Evolutionary conservation across 1,140 invertebrate genomes (phyloP).

Genomic region (Drosophila lacteicornis): DNA sequence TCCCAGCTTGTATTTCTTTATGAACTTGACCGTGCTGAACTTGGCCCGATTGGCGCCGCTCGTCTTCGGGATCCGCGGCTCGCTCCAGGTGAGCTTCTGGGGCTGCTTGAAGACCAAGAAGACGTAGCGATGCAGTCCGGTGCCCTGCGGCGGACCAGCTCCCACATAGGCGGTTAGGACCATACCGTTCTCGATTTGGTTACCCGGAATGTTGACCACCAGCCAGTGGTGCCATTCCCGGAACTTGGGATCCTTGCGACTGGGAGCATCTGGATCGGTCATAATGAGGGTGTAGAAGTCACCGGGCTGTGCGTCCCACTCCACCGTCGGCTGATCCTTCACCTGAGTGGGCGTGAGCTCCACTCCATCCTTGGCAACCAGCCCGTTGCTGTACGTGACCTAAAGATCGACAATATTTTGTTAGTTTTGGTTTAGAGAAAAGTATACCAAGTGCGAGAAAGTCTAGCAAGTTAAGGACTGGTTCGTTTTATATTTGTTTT

Average conservation of each 20-base stretch:
- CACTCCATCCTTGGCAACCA: constrained; percentile 88
- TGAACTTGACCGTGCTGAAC: constrained; percentile 93
- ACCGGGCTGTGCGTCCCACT: constrained; percentile 87
- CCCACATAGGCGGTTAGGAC: constrained; percentile 92
- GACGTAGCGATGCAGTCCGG: constrained; percentile 95
- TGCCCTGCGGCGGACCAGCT: constrained; percentile 92
- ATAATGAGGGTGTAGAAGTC: constrained; percentile 91
- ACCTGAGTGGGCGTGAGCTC: constrained; percentile 89
- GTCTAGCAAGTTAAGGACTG: not conserved
- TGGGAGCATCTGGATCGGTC: constrained; percentile 93
- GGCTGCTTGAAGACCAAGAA: constrained; percentile 94
- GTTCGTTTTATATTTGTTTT: too few relatives aligned
- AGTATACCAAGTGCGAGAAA: not conserved
- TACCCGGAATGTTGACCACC: constrained; percentile 95
- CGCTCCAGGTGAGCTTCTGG: constrained; percentile 53
- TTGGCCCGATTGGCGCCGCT: constrained; percentile 86
- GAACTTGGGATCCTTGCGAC: constrained; percentile 90
- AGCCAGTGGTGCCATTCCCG: constrained; percentile 97
- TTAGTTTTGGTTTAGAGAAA: too few relatives aligned
- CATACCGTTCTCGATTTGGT: constrained; percentile 89
- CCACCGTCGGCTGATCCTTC: constrained; percentile 88
- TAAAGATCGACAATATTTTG: constrained; percentile 26
- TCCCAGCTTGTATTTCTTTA: constrained; percentile 92
- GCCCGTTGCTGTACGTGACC: constrained; percentile 86
- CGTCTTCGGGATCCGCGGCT: constrained; percentile 61